Evolutionary conservation across 2,797 vertebrate genomes (phyloP).

Genomic region (Merluccius polli): DNA sequence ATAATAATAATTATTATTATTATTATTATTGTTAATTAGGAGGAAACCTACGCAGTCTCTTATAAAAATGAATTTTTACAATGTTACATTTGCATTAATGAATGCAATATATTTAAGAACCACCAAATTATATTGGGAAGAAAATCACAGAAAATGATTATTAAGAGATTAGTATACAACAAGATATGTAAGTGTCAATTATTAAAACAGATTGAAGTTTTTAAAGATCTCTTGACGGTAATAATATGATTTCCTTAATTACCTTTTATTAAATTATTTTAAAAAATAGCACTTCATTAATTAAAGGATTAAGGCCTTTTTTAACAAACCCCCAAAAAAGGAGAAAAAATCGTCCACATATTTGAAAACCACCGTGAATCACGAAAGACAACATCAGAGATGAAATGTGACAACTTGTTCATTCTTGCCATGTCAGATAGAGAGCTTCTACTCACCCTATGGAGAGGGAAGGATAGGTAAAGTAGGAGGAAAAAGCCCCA

Average conservation of each 20-base stretch:
- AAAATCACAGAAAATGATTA: not conserved
- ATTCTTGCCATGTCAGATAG: conserved; percentile 21
- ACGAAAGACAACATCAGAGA: conserved; percentile 9
- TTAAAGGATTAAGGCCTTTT: not conserved
- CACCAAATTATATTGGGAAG: not conserved
- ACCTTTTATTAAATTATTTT: not conserved
- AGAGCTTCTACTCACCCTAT: conserved; percentile 4
- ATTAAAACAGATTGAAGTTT: not conserved
- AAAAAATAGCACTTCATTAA: not conserved
- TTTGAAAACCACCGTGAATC: not conserved
- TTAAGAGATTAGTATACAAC: not conserved
- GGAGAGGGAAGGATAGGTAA: conserved; percentile 25
- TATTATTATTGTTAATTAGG: not conserved
- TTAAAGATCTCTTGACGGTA: not conserved
- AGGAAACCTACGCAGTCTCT: not conserved
- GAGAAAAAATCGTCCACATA: not conserved
- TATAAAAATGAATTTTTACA: not conserved
- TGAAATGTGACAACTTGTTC: conserved; percentile 9
- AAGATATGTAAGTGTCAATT: not conserved
- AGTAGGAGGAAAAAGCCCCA: conserved; percentile 19
- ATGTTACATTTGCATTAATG: not conserved
- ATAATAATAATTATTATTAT: not conserved
- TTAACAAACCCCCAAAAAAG: not conserved
- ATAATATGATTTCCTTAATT: not conserved
- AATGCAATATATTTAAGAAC: not conserved